Evolutionary conservation across 2,888 invertebrate species (phyloP).

Genomic region (Cantharis flavilabris): DNA sequence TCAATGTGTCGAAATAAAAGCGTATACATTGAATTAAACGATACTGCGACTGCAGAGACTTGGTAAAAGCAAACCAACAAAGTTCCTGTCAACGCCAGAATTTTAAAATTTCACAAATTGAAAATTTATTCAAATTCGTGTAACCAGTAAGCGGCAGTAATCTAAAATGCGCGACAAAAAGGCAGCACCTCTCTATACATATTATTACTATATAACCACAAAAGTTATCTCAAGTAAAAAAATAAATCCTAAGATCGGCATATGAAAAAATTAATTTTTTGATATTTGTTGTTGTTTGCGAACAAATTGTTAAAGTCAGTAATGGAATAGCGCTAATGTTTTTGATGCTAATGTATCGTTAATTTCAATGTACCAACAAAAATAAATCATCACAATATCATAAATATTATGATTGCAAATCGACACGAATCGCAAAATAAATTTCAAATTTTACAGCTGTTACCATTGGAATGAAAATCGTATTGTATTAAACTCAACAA

Average conservation of each 20-base stretch:
- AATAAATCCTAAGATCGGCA: neutral
- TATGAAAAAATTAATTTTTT: too few species aligned
- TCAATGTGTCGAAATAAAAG: neutral
- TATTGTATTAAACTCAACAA: too few species aligned
- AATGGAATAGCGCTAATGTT: neutral
- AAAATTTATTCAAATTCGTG: neutral
- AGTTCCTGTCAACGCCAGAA: neutral
- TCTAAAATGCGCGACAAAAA: neutral
- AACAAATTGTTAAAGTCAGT: neutral
- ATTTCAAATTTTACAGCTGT: too few species aligned
- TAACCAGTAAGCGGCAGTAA: neutral
- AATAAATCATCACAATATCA: too few species aligned
- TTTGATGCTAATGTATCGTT: neutral
- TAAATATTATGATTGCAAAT: too few species aligned
- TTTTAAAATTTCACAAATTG: neutral
- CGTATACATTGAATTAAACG: neutral
- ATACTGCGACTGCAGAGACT: neutral
- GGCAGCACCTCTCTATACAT: neutral
- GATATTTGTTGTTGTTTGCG: too few species aligned
- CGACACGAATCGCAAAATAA: too few species aligned
- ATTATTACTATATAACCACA: too few species aligned
- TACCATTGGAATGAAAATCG: too few species aligned
- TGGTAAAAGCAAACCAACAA: neutral
- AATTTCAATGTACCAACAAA: too few species aligned
- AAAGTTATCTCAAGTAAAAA: neutral